Evolutionary conservation across 2,113 vertebrate species (phyloP), one percentile per base, ranked within the genome.

Genomic region (Aix galericulata): DNA sequence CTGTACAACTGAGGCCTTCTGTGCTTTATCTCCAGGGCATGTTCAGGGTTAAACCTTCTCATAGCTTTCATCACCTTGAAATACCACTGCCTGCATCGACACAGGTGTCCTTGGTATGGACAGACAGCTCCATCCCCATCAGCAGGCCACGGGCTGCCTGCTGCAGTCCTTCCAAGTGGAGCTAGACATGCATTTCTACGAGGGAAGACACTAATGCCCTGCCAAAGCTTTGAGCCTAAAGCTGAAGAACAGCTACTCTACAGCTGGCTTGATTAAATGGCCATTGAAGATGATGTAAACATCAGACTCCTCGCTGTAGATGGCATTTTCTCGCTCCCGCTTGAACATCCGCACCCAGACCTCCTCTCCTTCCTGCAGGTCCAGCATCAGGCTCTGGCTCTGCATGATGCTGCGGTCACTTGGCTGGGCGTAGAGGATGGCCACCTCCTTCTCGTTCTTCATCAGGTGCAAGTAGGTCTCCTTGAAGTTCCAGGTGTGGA

Each of bases 401-500:
- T 99, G 99, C 98, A 98, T 98, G 97, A 98, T 97, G 86, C 99
- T 98, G 25, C 98, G 93, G 31, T 99, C 98, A 0, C 99, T 98
- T 91, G 99, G 99, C 96, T 99, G 99, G 0, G 98, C 95, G 3
- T 99, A 99, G 58, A 99, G 98, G 93, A 98, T 98, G 42, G 98
- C 98, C 38, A 91, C 90, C 67, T 98, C 97, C 31, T 87, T 77
- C 71, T 97, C 95, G 0, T 99, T 98, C 95, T 96, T 97, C 99
- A 98, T 99, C 93, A 99, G 77, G 95, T 99, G 99, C 58, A 99
- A 96, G 79, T 99, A 98, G 25, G 98, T 99, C 97, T 99, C 98
- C 97, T 98, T 99, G 94, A 98, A 98, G 90, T 98, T 99, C 99
- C 99, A 98, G 18, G 99, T 99, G 93, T 99, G 99, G 74, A 99